These are phyloP conservation scores for Macroramphosus scolopax DNA, from an alignment of 2,797 vertebrate genomes.

Conservation along the genomic window DNA sequence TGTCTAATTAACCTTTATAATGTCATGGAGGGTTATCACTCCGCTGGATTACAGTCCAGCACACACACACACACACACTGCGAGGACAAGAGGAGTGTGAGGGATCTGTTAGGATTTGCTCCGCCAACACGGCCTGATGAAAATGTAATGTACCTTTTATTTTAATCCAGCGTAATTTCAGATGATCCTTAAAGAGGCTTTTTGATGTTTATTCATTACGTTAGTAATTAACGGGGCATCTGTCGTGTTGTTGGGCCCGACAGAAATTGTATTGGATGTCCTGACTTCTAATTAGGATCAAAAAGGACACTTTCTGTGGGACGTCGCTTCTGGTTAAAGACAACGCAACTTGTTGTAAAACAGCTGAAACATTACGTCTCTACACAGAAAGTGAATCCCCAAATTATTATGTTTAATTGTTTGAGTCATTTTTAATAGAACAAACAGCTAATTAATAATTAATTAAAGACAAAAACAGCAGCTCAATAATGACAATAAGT, in stretches of 20 bases:
- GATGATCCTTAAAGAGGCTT: constrained; percentile 9
- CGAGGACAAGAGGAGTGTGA: constrained; percentile 3
- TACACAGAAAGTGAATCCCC: no score
- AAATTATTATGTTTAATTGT: no score
- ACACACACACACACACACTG: constrained; percentile 10
- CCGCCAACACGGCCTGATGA: constrained; percentile 36
- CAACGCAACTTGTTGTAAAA: no score
- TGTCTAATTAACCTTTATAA: constrained; percentile 65
- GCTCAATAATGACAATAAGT: no score
- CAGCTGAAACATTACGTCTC: no score
- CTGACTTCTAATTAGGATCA: background rate
- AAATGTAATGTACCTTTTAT: constrained; percentile 21
- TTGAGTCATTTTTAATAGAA: no score
- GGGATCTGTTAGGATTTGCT: constrained; percentile 16
- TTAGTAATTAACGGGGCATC: background rate
- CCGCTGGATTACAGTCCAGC: constrained; percentile 40
- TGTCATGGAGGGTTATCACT: constrained; percentile 45
- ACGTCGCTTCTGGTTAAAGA: no score
- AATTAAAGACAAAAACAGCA: no score
- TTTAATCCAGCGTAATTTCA: constrained; percentile 23
- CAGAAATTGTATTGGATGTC: constrained; percentile 5
- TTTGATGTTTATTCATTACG: constrained; percentile 5
- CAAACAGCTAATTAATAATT: no score
- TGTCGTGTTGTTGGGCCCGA: no score
- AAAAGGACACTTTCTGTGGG: constrained; percentile 1